Evolutionary conservation across 2,797 vertebrate genomes (phyloP).

Genomic region (Hemibagrus guttatus): DNA sequence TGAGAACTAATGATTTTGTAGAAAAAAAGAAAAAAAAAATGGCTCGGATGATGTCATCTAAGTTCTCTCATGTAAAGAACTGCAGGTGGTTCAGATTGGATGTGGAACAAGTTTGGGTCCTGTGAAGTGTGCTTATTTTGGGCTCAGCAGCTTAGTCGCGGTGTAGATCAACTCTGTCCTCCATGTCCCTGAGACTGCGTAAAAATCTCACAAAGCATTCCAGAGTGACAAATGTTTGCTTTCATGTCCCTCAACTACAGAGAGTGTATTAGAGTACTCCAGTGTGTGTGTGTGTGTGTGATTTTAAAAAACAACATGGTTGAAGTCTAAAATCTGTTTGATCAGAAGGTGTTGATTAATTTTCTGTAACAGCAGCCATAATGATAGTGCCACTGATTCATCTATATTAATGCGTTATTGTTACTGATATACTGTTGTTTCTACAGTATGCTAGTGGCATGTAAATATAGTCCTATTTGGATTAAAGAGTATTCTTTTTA

Average conservation of each 20-base stretch:
- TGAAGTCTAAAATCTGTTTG: neutral
- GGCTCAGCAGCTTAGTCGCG: conserved; percentile 4
- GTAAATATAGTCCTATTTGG: no score
- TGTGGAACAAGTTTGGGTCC: neutral
- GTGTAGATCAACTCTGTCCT: conserved; percentile 18
- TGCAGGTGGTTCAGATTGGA: conserved; percentile 27
- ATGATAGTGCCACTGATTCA: neutral
- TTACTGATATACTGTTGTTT: neutral
- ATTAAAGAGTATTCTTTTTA: no score
- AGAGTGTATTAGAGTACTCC: neutral
- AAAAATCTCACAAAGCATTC: conserved; percentile 37
- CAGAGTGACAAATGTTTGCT: conserved; percentile 21
- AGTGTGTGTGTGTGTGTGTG: neutral
- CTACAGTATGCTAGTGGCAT: no score
- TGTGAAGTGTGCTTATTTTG: conserved; percentile 29
- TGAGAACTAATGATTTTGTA: conserved; percentile 18
- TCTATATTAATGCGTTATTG: neutral
- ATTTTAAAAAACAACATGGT: no score
- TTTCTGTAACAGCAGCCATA: neutral
- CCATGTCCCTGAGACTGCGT: conserved; percentile 10
- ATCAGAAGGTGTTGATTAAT: neutral
- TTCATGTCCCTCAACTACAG: conserved; percentile 11
- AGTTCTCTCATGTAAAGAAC: neutral
- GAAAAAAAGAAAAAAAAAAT: neutral
- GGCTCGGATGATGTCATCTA: conserved; percentile 19